phyloP scores from a whole-genome alignment of 2,113 vertebrate species.

The Pitta sordida region DNA sequence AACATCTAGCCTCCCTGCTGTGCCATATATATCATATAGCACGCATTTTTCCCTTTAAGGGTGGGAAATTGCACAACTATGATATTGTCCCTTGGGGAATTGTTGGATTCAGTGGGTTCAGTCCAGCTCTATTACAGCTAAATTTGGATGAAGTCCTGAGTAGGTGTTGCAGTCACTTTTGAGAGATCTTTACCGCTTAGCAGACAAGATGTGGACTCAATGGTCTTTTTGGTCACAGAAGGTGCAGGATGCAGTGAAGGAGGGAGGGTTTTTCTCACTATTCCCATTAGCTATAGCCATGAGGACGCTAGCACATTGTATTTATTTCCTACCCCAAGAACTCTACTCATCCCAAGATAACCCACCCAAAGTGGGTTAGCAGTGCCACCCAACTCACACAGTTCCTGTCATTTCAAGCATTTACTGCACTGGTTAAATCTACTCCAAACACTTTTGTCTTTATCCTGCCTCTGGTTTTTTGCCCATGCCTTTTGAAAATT shows the following conservation, averaged over 20 bases:
- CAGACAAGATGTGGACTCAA: not conserved
- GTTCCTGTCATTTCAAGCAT: not conserved
- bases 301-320: not conserved
- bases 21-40: not conserved
- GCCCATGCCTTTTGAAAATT: not conserved
- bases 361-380: not conserved
- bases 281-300: not conserved
- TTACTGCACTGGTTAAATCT: not conserved
- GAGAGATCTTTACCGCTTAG: not conserved
- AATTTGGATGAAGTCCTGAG: not conserved
- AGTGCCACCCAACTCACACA: not conserved
- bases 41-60: not conserved
- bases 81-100: not conserved
- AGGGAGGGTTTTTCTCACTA: not conserved
- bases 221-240: not conserved
- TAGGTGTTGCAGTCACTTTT: not conserved
- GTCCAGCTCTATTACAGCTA: not conserved
- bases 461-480: not conserved
- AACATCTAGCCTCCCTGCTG: not conserved
- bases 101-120: not conserved
- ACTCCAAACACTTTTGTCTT: not conserved
- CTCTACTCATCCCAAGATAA: not conserved
- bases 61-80: not conserved
- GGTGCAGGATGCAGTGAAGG: not conserved
- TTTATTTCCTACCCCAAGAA: not conserved